Conservation (phyloP, 1,140 invertebrate genomes). For the Ditylenchus dipsaci region DNA sequence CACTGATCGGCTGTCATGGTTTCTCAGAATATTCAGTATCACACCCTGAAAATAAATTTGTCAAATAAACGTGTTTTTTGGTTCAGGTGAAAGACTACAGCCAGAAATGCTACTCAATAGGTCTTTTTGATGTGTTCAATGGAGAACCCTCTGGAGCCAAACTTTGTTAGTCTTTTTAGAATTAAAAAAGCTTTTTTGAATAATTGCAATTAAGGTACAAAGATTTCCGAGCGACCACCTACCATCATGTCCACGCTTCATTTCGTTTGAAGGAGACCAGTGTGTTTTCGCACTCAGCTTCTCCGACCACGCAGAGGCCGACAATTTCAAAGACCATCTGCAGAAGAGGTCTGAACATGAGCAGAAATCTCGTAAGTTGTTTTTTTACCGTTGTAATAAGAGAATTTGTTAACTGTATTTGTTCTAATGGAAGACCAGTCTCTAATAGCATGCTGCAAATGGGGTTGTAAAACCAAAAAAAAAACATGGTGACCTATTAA, state of each 20-base stretch:
- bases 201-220: constrained; percentile 1
- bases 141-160: constrained; percentile 23
- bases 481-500: no score
- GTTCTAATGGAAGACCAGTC: no score
- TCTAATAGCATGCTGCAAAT: no score
- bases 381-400: no score
- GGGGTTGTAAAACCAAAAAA: no score
- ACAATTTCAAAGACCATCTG: constrained; percentile 23
- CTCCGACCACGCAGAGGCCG: constrained; percentile 24
- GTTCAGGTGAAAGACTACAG: constrained; percentile 30
- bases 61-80: background rate
- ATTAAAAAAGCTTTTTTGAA: constrained; percentile 9
- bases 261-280: constrained; percentile 25
- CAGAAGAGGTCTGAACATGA: constrained; percentile 10
- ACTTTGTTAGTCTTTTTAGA: constrained; percentile 20
- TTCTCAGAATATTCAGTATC: background rate
- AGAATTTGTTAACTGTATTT: no score
- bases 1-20: no score
- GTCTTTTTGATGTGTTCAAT: constrained; percentile 25
- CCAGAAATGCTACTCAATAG: constrained; percentile 17
- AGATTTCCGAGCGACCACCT: constrained; percentile 23
- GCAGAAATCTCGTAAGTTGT: constrained; percentile 22
- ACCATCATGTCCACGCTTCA: constrained; percentile 30
- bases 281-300: constrained; percentile 27
- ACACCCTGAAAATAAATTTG: constrained; percentile 12